Evolutionary conservation across 1,140 invertebrate genomes (phyloP).

Genomic region (Adelges cooleyi): DNA sequence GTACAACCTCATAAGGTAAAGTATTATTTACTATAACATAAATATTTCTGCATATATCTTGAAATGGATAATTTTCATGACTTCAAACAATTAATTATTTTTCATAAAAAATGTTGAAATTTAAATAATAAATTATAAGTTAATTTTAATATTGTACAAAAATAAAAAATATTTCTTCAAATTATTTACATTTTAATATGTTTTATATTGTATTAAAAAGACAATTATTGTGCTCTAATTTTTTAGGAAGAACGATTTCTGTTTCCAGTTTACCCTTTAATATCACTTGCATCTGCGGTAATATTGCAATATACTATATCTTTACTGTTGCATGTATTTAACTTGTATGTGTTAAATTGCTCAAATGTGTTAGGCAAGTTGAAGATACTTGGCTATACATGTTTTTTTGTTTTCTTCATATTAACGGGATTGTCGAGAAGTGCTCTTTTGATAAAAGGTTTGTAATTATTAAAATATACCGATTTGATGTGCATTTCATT

Average conservation of each 20-base stretch:
- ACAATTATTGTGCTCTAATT: conserved; percentile 14
- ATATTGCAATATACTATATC: conserved; percentile 35
- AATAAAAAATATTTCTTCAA: too few relatives aligned
- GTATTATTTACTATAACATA: not conserved
- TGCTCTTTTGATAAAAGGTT: conserved; percentile 46
- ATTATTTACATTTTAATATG: too few relatives aligned
- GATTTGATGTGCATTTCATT: not conserved
- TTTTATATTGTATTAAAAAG: too few relatives aligned
- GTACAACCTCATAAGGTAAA: conserved; percentile 80
- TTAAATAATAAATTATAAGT: too few relatives aligned
- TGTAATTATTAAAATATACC: not conserved
- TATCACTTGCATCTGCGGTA: conserved; percentile 75
- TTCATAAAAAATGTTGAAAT: not conserved
- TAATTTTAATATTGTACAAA: too few relatives aligned
- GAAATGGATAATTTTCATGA: not conserved
- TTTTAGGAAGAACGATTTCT: conserved; percentile 74
- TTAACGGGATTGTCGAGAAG: conserved; percentile 48
- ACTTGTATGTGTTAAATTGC: too few relatives aligned
- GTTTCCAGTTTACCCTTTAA: conserved; percentile 92
- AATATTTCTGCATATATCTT: not conserved
- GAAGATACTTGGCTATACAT: not conserved
- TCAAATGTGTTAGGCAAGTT: not conserved
- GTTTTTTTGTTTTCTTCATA: not conserved
- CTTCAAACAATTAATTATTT: not conserved
- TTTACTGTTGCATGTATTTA: not conserved